Conservation (phyloP, 2,888 invertebrate species). For the Phymatocera aterrima region DNA sequence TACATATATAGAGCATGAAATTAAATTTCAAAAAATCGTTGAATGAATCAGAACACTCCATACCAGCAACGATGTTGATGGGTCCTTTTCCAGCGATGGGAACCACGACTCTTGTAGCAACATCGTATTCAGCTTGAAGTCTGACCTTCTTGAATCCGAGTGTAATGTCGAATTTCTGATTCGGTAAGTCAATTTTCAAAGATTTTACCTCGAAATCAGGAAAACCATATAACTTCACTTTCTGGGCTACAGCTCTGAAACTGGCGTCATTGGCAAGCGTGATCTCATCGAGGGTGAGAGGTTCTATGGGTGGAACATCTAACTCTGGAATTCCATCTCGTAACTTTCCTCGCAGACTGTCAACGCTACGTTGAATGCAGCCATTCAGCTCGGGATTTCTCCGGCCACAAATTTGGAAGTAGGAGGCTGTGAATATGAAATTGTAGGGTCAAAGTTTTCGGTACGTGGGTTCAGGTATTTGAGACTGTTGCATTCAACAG, state of each 20-base stretch:
- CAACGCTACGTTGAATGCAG: conserved; percentile 63
- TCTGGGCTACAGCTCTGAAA: conserved; percentile 58
- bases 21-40: background rate
- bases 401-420: conserved; percentile 60
- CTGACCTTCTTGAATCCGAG: conserved; percentile 52
- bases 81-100: conserved; percentile 64
- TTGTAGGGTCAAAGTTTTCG: background rate
- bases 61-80: conserved; percentile 60
- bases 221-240: conserved; percentile 62
- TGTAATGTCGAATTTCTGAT: conserved; percentile 52
- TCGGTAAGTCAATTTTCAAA: conserved; percentile 57
- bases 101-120: conserved; percentile 62
- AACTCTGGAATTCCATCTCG: conserved; percentile 66
- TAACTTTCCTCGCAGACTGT: conserved; percentile 53
- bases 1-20: conserved; percentile 38
- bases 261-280: conserved; percentile 57
- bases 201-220: conserved; percentile 52
- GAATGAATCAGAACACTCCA: background rate
- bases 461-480: too few species aligned
- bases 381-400: conserved; percentile 63
- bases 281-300: conserved; percentile 58
- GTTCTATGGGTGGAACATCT: conserved; percentile 63
- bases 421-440: conserved; percentile 1
- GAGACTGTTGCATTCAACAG: too few species aligned
- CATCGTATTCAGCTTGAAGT: conserved; percentile 62